Evolutionary conservation across 2,113 vertebrate genomes (phyloP).

Genomic region (Alligator sinensis): DNA sequence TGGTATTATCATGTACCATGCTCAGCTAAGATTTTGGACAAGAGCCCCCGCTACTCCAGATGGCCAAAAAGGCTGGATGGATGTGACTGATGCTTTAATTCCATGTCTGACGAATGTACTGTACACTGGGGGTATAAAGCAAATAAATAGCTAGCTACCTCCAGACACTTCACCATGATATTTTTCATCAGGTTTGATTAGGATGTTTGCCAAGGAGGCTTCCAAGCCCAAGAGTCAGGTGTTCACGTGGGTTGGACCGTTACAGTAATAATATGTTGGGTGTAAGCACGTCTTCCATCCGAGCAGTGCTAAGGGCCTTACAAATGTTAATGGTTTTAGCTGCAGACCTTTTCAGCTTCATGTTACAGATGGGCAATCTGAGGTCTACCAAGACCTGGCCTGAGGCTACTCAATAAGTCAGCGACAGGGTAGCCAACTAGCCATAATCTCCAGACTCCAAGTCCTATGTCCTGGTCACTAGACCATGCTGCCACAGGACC

Average conservation of each 20-base stretch:
- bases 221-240: neutral
- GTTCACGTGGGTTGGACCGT: neutral
- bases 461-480: neutral
- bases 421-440: neutral
- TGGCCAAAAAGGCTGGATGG: neutral
- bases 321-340: constrained; percentile 5
- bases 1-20: neutral
- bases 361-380: neutral
- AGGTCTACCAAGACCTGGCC: constrained; percentile 4
- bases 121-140: neutral
- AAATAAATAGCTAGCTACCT: neutral
- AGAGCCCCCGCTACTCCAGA: neutral
- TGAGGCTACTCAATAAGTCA: constrained; percentile 24
- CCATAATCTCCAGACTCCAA: neutral
- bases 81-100: neutral
- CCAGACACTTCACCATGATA: neutral
- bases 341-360: neutral
- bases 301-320: constrained; percentile 2
- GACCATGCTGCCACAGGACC: constrained; percentile 2
- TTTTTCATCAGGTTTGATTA: neutral
- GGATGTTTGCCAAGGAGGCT: neutral
- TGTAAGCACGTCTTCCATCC: neutral
- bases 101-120: neutral
- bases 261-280: neutral
- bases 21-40: neutral